phyloP scores from a whole-genome alignment of 2,113 vertebrate genomes.

The Cichladusa arquata region DNA sequence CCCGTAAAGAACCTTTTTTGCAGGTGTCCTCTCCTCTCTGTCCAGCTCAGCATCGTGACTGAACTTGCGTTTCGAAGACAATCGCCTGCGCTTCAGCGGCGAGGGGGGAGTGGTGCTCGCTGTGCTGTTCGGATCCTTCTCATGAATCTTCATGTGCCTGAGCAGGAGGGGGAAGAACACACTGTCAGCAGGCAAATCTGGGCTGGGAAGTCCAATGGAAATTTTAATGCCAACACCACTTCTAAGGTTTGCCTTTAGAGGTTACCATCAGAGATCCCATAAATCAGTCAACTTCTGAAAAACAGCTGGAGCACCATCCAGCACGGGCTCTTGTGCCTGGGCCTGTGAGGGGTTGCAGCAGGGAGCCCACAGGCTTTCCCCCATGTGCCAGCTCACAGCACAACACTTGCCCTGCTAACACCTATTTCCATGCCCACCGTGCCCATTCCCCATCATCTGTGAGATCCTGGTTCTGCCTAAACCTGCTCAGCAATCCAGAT shows the following conservation, averaged over 20 bases:
- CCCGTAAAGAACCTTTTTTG: slow-evolving; percentile 83
- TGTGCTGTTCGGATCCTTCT: slow-evolving; percentile 86
- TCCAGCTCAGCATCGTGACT: slow-evolving; percentile 80
- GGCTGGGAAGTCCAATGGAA: fast-evolving
- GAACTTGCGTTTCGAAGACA: slow-evolving; percentile 85
- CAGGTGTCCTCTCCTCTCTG: slow-evolving; percentile 80
- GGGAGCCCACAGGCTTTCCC: neutral
- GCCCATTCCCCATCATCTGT: fast-evolving
- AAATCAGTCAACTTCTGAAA: fast-evolving
- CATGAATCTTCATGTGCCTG: slow-evolving; percentile 98
- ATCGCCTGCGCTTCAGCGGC: slow-evolving; percentile 85
- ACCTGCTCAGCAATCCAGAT: neutral
- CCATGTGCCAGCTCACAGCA: neutral
- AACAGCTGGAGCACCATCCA: neutral
- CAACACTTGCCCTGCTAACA: fast-evolving
- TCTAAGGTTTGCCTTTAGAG: neutral
- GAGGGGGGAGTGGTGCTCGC: slow-evolving; percentile 81
- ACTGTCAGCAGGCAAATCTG: neutral
- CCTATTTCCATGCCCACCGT: fast-evolving
- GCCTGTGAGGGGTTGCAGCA: fast-evolving
- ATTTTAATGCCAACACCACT: neutral
- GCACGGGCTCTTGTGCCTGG: fast-evolving
- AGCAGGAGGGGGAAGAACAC: neutral
- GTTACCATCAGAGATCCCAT: neutral
- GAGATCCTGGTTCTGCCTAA: neutral